Conservation (phyloP, 2,888 invertebrate genomes). For the Melieria omissa region DNA sequence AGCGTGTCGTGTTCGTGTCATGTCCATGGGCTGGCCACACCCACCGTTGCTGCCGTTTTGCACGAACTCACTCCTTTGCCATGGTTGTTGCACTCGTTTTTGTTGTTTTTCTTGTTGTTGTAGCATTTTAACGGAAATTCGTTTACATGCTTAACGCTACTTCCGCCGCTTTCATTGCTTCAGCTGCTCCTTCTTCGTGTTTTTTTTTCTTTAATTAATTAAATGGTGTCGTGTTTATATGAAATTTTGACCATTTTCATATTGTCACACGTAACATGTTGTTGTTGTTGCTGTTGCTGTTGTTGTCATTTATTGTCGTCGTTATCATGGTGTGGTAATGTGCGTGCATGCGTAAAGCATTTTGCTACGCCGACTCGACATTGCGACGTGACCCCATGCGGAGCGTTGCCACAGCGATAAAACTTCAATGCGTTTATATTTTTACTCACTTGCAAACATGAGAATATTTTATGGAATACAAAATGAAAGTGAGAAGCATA, state of each 20-base stretch:
- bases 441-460: no score
- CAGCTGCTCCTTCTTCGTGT: no score
- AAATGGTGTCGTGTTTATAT: constrained; percentile 7
- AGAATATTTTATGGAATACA: no score
- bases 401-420: no score
- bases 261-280: constrained; percentile 2
- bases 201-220: constrained; percentile 12
- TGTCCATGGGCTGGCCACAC: no score
- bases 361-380: no score
- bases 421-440: no score
- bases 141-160: constrained; percentile 23
- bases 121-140: not conserved
- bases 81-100: not conserved
- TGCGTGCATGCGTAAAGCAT: no score
- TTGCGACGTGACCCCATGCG: no score
- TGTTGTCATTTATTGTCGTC: not conserved
- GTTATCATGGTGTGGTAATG: no score
- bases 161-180: no score
- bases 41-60: not conserved
- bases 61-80: not conserved
- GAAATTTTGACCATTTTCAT: not conserved
- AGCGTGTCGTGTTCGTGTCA: not conserved
- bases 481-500: no score
- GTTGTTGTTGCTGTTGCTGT: constrained; percentile 19
- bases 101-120: not conserved